Evolutionary conservation across 2,113 vertebrate species (phyloP), one percentile per base, ranked within the genome.

Genomic region (Rhinopomastus cyanomelas): DNA sequence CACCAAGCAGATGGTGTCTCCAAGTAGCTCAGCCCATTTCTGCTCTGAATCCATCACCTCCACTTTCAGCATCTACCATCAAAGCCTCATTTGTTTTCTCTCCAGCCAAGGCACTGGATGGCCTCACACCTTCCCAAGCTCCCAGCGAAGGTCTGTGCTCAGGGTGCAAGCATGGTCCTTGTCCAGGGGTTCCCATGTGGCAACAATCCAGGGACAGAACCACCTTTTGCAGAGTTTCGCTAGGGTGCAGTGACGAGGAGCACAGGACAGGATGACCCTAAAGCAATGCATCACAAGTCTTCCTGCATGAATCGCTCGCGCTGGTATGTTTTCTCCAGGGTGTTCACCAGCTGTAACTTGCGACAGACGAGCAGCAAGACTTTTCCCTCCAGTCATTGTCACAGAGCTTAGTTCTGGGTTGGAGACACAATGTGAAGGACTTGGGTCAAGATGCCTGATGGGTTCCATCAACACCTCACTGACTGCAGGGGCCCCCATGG

Each of bases 51-150:
- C 18, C 23, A 59, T 7, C 32, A 46, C 8, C 20, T 27, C 1
- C 30, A 60, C 15, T 48, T 19, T 44, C 3, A 0, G 6, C 0
- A 2, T 8, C 3, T 1, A 7, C 0, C 0, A 23, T 23, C 64
- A 89, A 42, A 57, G 6, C 9, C 6, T 48, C 10, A 0, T 44
- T 79, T 27, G 22, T 53, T 1, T 30, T 32, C 34, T 64, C 26
- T 59, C 51, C 55, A 60, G 19, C 44, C 32, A 52, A 66, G 23
- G 29, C 15, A 20, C 18, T 23, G 20, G 32, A 21, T 0, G 4
- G 25, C 25, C 19, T 51, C 8, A 11, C 13, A 16, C 25, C 22
- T 56, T 44, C 39, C 44, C 2, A 2, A 51, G 56, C 37, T 55
- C 18, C 32, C 27, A 19, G 32, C 48, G 25, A 65, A 42, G 27